These are phyloP conservation scores for Scomberomorus guttatus DNA, from an alignment of 2,797 vertebrate species.

Conservation along the genomic window DNA sequence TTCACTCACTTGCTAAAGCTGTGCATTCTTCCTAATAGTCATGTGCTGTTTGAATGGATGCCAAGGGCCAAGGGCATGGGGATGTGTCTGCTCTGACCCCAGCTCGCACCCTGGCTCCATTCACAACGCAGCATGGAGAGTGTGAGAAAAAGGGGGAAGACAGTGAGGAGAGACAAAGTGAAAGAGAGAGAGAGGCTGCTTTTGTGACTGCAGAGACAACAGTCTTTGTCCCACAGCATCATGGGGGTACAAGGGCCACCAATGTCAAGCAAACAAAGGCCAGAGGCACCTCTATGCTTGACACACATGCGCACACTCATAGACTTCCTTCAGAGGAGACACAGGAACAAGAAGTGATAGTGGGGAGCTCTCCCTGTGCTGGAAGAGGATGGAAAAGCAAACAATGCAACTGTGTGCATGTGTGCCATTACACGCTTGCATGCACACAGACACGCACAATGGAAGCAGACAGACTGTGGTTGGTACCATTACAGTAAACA, in stretches of 20 bases:
- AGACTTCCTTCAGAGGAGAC: constrained; percentile 73
- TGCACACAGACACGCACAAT: constrained; percentile 63
- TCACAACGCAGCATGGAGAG: constrained; percentile 74
- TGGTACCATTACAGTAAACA: constrained; percentile 81
- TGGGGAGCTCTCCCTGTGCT: constrained; percentile 51
- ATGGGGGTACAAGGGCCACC: constrained; percentile 85
- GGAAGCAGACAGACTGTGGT: constrained; percentile 70
- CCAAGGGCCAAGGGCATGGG: constrained; percentile 70
- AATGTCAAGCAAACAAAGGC: constrained; percentile 89
- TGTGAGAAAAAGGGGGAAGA: constrained; percentile 85
- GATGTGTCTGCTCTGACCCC: constrained; percentile 75
- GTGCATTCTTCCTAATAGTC: constrained; percentile 48
- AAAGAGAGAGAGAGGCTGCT: constrained; percentile 81
- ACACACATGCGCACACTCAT: constrained; percentile 46
- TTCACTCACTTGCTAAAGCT: constrained; percentile 36
- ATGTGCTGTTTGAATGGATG: constrained; percentile 73
- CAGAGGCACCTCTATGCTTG: constrained; percentile 77
- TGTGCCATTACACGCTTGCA: constrained; percentile 55
- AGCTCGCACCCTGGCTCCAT: constrained; percentile 79
- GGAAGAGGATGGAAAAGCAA: constrained; percentile 59
- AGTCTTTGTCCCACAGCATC: constrained; percentile 84
- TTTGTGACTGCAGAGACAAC: constrained; percentile 88
- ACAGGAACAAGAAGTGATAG: constrained; percentile 61
- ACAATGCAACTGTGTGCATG: constrained; percentile 75
- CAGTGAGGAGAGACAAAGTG: constrained; percentile 65